These are phyloP conservation scores for Iguana delicatissima DNA, from an alignment of 2,797 vertebrate species.

Conservation along the genomic window DNA sequence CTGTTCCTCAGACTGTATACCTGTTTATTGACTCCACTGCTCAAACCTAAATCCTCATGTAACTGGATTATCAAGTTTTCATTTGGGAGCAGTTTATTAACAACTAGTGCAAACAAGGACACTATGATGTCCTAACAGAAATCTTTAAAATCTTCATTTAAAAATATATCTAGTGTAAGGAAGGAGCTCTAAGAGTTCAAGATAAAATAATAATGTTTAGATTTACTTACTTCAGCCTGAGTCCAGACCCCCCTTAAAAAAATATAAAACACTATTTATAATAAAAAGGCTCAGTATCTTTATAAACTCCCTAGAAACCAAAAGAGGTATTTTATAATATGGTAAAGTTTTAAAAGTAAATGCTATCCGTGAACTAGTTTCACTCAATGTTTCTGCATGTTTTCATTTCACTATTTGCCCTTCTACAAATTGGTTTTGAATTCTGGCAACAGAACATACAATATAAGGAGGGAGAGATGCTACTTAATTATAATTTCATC, in stretches of 20 bases:
- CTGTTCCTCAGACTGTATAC: background rate
- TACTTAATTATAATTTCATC: background rate
- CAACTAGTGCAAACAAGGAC: background rate
- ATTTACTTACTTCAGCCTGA: background rate
- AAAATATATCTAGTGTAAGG: background rate
- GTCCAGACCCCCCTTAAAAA: background rate
- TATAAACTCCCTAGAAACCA: background rate
- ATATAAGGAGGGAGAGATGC: background rate
- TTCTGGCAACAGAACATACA: background rate
- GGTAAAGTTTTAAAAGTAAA: background rate
- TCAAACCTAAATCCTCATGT: background rate
- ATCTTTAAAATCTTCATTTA: background rate
- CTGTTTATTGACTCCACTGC: background rate
- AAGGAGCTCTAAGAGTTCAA: background rate
- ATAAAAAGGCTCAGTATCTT: background rate
- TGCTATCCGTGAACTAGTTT: no score
- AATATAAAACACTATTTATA: background rate
- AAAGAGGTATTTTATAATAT: background rate
- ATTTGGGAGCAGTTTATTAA: background rate
- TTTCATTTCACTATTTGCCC: background rate
- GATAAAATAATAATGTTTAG: background rate
- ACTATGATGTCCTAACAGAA: background rate
- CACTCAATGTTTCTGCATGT: background rate
- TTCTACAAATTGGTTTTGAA: constrained; percentile 1
- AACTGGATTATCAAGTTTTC: background rate